phyloP scores from a whole-genome alignment of 2,113 vertebrate species.

The Sigmodon hispidus region DNA sequence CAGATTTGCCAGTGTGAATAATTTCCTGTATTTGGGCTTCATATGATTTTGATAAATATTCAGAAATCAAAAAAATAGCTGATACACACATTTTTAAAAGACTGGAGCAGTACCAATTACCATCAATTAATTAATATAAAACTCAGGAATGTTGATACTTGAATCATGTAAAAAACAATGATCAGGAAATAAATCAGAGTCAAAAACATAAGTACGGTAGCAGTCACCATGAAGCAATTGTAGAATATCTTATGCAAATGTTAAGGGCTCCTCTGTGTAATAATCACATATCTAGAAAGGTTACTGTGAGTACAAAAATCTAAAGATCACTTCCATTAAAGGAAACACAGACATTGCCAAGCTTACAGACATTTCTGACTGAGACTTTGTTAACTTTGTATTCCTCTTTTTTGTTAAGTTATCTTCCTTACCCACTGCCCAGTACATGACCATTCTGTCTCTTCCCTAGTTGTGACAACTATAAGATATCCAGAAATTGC shows the following conservation, averaged over 20 bases:
- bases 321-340: not conserved
- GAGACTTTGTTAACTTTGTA: not conserved
- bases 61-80: not conserved
- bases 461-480: not conserved
- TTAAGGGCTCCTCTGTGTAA: slow-evolving; percentile 58
- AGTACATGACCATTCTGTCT: accelerated
- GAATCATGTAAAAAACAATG: slow-evolving; percentile 48
- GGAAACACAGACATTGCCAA: not conserved
- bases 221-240: slow-evolving; percentile 20
- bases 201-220: slow-evolving; percentile 23
- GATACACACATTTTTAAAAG: slow-evolving; percentile 2
- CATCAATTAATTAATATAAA: slow-evolving; percentile 50
- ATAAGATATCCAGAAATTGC: no score
- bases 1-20: not conserved
- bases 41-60: not conserved
- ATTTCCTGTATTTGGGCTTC: not conserved
- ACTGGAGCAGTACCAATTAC: not conserved
- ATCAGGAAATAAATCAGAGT: slow-evolving; percentile 60
- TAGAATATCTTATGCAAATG: slow-evolving; percentile 53
- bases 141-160: slow-evolving; percentile 49
- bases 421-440: not conserved
- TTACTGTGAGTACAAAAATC: not conserved
- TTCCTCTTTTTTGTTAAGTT: slow-evolving; percentile 1
- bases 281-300: slow-evolving; percentile 52
- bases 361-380: not conserved